Evolutionary conservation across 1,140 invertebrate genomes (phyloP), one percentile per base, ranked within the genome.

Genomic region (Callitettix versicolor): DNA sequence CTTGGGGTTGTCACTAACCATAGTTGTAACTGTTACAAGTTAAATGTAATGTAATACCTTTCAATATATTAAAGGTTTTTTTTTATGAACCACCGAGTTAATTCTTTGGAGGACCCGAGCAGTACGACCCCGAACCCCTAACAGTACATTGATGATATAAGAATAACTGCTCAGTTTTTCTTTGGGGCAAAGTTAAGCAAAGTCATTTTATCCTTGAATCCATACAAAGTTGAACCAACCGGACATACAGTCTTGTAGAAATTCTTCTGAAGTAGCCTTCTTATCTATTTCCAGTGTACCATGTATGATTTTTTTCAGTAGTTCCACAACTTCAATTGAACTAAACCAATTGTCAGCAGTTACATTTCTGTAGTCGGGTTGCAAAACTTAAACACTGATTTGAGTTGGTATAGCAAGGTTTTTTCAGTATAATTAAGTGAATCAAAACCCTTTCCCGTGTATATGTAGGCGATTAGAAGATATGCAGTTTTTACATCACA

Each of bases 331-430:
- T 57, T 52, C 46, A 11, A 68, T 51, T 1, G 62, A 63, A 20
- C 55, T 64, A 53, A 70, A 70, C 64, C 65, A 70, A 60, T 70
- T 71, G 57, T 69, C 68, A 53, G 57, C 58, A 9, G 66, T 67
- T 11, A 71, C 44, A 52, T 64, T 64, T 43, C 67, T 40, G 21
- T 64, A n/a, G n/a, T n/a, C n/a, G n/a, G n/a, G n/a, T n/a, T n/a
- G n/a, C n/a, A n/a, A n/a, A n/a, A n/a, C n/a, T n/a, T n/a, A n/a
- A n/a, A n/a, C n/a, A n/a, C n/a, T n/a, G n/a, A n/a, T n/a, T n/a
- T n/a, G n/a, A n/a, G n/a, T 61, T 20, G 20, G 34, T 44, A 38
- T 40, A 14, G 21, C 26, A 18, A 69, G 62, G 15, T 22, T 44
- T 14, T 56, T 53, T 14, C 47, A 50, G 2, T 60, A 47, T 36